Conservation (phyloP, 1,140 invertebrate genomes). For the Saxidomus purpurata region DNA sequence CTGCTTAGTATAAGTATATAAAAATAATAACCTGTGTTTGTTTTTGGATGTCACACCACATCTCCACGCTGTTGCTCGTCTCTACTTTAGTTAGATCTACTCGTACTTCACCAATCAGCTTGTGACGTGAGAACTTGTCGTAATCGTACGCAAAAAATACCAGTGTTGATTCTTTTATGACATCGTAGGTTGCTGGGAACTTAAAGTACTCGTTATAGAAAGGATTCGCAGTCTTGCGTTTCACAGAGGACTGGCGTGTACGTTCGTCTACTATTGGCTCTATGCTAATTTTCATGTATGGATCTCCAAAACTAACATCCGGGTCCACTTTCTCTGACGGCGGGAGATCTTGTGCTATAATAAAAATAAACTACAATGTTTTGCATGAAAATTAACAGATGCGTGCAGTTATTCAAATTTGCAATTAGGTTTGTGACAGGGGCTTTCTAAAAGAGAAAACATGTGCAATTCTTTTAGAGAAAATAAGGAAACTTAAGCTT, state of each 20-base stretch:
- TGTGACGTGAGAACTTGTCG: constrained; percentile 95
- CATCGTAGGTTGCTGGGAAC: constrained; percentile 90
- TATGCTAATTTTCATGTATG: constrained; percentile 92
- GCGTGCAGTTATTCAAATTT: neutral
- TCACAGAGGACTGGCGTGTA: constrained; percentile 91
- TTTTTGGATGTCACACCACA: constrained; percentile 91
- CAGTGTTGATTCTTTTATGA: constrained; percentile 90
- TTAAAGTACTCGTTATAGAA: constrained; percentile 89
- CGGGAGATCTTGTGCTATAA: constrained; percentile 93
- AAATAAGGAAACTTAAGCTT: too few relatives aligned
- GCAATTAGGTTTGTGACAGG: neutral
- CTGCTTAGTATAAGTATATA: too few relatives aligned
- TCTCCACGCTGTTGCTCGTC: constrained; percentile 91
- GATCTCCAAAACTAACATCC: constrained; percentile 93
- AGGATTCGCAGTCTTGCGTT: constrained; percentile 88
- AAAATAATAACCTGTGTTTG: constrained; percentile 75
- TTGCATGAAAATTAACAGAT: neutral
- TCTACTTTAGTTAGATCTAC: constrained; percentile 87
- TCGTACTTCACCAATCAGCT: constrained; percentile 94
- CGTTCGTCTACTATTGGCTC: constrained; percentile 93
- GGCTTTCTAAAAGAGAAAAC: too few relatives aligned
- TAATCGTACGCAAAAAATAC: constrained; percentile 96
- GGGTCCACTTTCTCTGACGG: constrained; percentile 89
- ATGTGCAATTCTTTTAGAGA: too few relatives aligned
- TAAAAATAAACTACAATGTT: too few relatives aligned